These are phyloP conservation scores for Agrotis exclamationis DNA, from an alignment of 2,888 invertebrate genomes.

Conservation along the genomic window DNA sequence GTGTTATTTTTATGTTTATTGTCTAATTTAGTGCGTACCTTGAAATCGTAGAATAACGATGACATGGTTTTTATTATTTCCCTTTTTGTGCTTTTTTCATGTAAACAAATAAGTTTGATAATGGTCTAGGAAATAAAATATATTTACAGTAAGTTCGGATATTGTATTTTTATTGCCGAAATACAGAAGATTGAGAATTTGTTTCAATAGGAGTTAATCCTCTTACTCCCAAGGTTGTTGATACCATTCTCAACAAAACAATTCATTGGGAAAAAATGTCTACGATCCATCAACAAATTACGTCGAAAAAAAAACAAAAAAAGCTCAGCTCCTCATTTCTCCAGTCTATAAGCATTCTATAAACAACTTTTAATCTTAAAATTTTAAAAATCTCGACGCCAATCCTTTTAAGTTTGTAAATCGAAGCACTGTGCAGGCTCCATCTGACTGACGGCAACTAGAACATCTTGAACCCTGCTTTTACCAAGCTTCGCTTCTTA, in stretches of 20 bases:
- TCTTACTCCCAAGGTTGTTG: neutral
- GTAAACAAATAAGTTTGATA: conserved; percentile 49
- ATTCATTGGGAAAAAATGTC: neutral
- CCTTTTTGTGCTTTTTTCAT: conserved; percentile 56
- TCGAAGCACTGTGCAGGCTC: conserved; percentile 80
- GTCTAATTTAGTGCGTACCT: conserved; percentile 60
- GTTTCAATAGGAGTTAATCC: neutral
- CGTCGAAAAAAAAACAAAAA: conserved; percentile 2
- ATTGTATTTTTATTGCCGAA: conserved; percentile 8
- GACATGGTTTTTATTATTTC: conserved; percentile 58
- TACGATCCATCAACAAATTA: conserved; percentile 19
- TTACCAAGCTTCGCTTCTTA: conserved; percentile 50
- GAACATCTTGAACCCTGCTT: conserved; percentile 64
- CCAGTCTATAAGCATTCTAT: conserved; percentile 43
- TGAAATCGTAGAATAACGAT: conserved; percentile 55
- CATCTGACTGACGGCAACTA: conserved; percentile 77
- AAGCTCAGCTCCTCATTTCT: conserved; percentile 19
- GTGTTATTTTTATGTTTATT: conserved; percentile 66
- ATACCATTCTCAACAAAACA: conserved; percentile 3
- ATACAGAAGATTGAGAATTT: neutral
- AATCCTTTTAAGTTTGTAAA: conserved; percentile 84
- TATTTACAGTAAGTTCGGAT: neutral
- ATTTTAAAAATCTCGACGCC: conserved; percentile 77
- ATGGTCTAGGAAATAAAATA: conserved; percentile 10
- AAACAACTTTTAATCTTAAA: conserved; percentile 64